phyloP scores from a whole-genome alignment of 2,888 invertebrate species.

The Agonum fuliginosum region DNA sequence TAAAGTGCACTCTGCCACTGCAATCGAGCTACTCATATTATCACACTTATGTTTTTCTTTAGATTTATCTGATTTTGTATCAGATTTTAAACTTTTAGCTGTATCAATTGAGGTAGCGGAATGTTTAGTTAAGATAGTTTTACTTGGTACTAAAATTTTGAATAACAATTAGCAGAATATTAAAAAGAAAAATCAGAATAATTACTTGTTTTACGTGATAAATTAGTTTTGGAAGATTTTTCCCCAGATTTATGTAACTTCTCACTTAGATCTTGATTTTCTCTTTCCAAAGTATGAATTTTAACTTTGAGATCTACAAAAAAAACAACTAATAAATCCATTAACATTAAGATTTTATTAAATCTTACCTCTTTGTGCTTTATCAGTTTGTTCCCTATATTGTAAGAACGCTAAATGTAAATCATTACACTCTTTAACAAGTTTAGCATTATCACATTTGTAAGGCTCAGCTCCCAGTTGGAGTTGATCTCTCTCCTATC shows the following conservation, averaged over 20 bases:
- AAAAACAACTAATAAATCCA: constrained; percentile 37
- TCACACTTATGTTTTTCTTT: constrained; percentile 19
- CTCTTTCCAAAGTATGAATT: constrained; percentile 75
- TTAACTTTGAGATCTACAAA: constrained; percentile 74
- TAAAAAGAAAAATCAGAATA: neutral
- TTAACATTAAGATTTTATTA: constrained; percentile 4
- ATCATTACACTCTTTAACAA: constrained; percentile 85
- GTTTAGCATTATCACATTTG: constrained; percentile 85
- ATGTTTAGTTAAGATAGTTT: constrained; percentile 48
- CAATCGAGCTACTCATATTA: neutral
- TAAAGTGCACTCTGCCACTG: constrained; percentile 65
- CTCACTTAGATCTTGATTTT: constrained; percentile 76
- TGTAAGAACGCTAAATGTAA: constrained; percentile 81
- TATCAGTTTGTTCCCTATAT: constrained; percentile 79
- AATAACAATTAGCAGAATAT: neutral
- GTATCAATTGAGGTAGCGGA: constrained; percentile 64
- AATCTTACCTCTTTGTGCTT: constrained; percentile 74
- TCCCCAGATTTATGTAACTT: constrained; percentile 74
- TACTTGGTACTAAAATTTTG: constrained; percentile 55
- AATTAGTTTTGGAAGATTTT: constrained; percentile 36
- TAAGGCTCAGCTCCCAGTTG: constrained; percentile 85
- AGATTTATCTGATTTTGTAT: constrained; percentile 2
- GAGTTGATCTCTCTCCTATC: constrained; percentile 81
- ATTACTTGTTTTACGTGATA: constrained; percentile 47
- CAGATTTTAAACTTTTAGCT: constrained; percentile 55